A percentile compares a stretch with the other conserved stretches of the same genome.
Conservation (phyloP, 2,888 invertebrate species). For the Tetrapedia diversipes region DNA sequence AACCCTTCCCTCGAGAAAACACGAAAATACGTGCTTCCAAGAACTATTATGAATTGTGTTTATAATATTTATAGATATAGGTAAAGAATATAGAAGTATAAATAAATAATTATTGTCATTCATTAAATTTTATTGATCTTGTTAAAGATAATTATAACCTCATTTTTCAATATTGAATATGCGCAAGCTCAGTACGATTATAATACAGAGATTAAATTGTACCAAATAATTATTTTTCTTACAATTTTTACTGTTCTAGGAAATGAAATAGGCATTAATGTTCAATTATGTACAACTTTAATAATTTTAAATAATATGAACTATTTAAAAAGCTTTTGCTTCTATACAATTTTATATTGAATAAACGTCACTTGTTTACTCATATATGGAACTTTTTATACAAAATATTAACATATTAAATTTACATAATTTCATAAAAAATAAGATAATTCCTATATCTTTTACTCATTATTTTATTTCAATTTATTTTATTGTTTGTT, state of each 20-base stretch:
- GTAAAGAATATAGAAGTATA: conserved; percentile 15
- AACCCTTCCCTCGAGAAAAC: not conserved
- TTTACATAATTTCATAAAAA: no score
- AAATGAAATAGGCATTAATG: not conserved
- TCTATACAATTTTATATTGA: not conserved
- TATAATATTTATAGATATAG: not conserved
- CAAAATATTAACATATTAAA: not conserved
- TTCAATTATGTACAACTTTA: not conserved
- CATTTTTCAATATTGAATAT: conserved; percentile 48
- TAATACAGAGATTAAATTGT: conserved; percentile 25
- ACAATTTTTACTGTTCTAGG: not conserved
- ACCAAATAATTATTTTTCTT: conserved; percentile 10
- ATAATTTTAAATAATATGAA: not conserved
- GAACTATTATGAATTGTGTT: not conserved
- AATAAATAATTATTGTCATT: conserved; percentile 32
- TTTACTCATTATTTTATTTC: not conserved
- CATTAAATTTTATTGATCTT: conserved; percentile 71
- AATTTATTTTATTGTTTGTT: not conserved
- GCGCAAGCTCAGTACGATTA: conserved; percentile 32
- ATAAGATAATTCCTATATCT: not conserved
- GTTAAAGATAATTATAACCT: conserved; percentile 69
- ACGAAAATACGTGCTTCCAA: not conserved
- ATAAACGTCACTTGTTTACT: not conserved
- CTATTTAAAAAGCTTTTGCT: not conserved
- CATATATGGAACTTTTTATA: not conserved